Percentiles rank a stretch among this genome's conserved stretches.
phyloP scores from a whole-genome alignment of 2,113 vertebrate species.

The Chloroceryle aenea region DNA sequence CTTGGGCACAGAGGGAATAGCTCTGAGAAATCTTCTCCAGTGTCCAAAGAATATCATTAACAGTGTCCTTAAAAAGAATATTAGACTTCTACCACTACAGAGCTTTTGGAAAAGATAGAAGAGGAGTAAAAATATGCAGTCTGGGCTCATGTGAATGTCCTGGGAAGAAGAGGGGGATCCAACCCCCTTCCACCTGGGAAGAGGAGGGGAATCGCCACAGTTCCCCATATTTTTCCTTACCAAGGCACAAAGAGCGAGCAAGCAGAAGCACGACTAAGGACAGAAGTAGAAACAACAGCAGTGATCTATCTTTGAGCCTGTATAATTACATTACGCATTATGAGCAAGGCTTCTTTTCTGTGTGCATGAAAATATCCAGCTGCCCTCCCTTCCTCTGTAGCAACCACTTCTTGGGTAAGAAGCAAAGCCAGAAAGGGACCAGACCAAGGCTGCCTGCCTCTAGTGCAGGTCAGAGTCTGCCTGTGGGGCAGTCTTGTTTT shows the following conservation, averaged over 20 bases:
- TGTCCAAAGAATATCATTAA: neutral
- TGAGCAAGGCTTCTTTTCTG: neutral
- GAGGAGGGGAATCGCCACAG: neutral
- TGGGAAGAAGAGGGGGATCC: neutral
- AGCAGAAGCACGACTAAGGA: fast-evolving
- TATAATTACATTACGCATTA: neutral
- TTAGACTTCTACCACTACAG: neutral
- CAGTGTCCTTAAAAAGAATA: neutral
- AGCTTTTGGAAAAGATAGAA: neutral
- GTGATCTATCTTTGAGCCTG: neutral
- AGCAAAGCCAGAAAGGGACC: neutral
- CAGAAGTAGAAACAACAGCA: neutral
- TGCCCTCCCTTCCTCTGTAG: neutral
- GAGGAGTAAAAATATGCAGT: neutral
- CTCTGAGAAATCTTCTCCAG: neutral
- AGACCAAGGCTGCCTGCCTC: fast-evolving
- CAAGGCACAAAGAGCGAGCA: fast-evolving
- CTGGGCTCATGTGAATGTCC: neutral
- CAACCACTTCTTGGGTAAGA: neutral
- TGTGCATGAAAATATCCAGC: neutral
- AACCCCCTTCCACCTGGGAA: neutral
- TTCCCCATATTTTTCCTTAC: neutral
- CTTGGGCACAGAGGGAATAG: neutral
- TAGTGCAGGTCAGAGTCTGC: neutral
- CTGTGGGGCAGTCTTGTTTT: neutral